phyloP scores from a whole-genome alignment of 2,113 vertebrate genomes.

The Uria lomvia region DNA sequence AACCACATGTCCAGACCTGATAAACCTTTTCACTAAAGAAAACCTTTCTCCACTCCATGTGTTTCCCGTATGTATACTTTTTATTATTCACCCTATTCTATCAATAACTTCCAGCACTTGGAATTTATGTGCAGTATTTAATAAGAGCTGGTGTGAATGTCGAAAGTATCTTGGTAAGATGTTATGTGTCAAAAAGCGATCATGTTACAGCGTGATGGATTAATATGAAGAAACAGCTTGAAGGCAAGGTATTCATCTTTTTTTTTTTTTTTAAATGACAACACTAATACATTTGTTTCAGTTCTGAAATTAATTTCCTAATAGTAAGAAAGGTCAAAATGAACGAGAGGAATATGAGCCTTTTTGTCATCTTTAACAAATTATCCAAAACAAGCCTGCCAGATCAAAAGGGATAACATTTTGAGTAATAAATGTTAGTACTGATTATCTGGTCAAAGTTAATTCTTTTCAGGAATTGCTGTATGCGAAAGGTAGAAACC shows the following conservation, averaged over 20 bases:
- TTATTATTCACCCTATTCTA: slow-evolving; percentile 1
- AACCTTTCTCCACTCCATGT: neutral
- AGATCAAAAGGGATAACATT: slow-evolving; percentile 83
- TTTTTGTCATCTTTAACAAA: slow-evolving; percentile 96
- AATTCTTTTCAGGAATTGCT: slow-evolving; percentile 78
- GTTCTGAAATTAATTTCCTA: slow-evolving; percentile 94
- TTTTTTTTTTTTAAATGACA: slow-evolving; percentile 76
- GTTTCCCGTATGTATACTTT: neutral
- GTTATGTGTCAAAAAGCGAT: slow-evolving; percentile 67
- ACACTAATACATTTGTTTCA: slow-evolving; percentile 93
- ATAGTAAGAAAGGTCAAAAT: slow-evolving; percentile 97
- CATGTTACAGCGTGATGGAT: slow-evolving; percentile 74
- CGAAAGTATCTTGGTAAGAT: slow-evolving; percentile 67
- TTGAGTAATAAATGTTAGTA: slow-evolving; percentile 85
- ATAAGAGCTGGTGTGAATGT: slow-evolving; percentile 57
- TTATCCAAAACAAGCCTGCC: slow-evolving; percentile 91
- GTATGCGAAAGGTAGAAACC: slow-evolving; percentile 76
- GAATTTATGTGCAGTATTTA: slow-evolving; percentile 66
- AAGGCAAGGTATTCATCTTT: slow-evolving; percentile 87
- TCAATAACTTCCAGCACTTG: slow-evolving; percentile 20
- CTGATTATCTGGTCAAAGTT: slow-evolving; percentile 91
- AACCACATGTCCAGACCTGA: neutral
- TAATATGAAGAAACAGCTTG: slow-evolving; percentile 77
- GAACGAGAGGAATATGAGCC: slow-evolving; percentile 84
- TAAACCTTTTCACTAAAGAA: neutral